Conservation (phyloP, 2,797 vertebrate genomes). For the Acestrorhynchus altus region DNA sequence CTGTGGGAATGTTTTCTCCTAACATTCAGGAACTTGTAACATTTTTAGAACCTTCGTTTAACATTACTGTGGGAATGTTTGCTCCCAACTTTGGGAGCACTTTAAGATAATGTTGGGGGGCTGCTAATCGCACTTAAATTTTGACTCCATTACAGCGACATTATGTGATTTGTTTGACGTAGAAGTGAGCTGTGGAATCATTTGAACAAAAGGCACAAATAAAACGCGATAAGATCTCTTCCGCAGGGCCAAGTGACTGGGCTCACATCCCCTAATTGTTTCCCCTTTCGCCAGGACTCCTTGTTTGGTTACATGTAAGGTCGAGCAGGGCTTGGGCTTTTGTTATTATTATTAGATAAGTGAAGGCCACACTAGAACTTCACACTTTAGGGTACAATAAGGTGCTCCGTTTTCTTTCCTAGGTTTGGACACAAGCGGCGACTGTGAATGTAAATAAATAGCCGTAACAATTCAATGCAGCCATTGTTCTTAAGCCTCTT, state of each 20-base stretch:
- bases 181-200: too few species aligned
- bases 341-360: conserved; percentile 30
- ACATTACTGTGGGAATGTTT: too few species aligned
- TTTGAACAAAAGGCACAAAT: conserved; percentile 44
- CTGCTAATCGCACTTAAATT: too few species aligned
- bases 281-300: conserved; percentile 20
- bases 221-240: conserved; percentile 47
- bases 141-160: too few species aligned
- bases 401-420: not conserved
- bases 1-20: too few species aligned
- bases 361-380: not conserved
- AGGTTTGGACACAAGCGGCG: not conserved
- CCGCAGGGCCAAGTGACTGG: conserved; percentile 43
- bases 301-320: conserved; percentile 32
- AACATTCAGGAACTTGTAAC: too few species aligned
- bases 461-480: not conserved
- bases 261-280: conserved; percentile 53
- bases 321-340: conserved; percentile 2
- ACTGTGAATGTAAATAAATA: conserved; percentile 22
- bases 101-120: too few species aligned
- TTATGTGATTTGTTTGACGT: too few species aligned
- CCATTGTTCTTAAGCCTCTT: conserved; percentile 10
- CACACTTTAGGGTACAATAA: not conserved
- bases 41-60: too few species aligned
- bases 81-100: too few species aligned